A percentile compares a stretch with the other conserved stretches of the same genome.
These are phyloP conservation scores for Micromussa lordhowensis DNA, from an alignment of 92 coral and sea anemone genomes.

Conservation along the genomic window DNA sequence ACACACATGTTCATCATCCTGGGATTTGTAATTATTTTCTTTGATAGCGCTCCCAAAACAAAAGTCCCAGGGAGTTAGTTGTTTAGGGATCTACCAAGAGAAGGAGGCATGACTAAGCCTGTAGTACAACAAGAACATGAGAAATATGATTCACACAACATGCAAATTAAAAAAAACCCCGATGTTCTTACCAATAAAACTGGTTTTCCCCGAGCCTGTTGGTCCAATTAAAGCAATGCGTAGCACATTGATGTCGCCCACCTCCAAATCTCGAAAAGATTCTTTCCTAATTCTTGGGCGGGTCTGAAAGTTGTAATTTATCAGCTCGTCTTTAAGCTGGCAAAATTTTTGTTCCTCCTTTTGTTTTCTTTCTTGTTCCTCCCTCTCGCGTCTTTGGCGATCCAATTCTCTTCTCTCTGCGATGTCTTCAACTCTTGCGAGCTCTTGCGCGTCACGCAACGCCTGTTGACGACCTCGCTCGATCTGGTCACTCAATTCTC, in stretches of 20 bases:
- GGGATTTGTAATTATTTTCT: no score
- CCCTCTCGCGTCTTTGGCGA: constrained; percentile 29
- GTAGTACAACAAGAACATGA: no score
- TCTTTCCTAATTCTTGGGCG: constrained; percentile 43
- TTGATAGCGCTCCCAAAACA: no score
- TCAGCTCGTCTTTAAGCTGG: constrained; percentile 45
- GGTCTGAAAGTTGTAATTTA: constrained; percentile 70
- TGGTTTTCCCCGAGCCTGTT: constrained; percentile 86
- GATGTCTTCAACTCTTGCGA: constrained; percentile 12
- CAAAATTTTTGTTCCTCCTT: constrained; percentile 30
- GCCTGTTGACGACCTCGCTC: constrained; percentile 25
- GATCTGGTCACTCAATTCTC: constrained; percentile 47
- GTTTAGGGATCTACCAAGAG: no score
- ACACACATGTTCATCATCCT: no score
- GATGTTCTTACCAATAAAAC: constrained; percentile 81
- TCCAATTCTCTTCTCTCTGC: constrained; percentile 20
- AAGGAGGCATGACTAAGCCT: no score
- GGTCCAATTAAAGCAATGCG: constrained; percentile 85
- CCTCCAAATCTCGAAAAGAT: constrained; percentile 57
- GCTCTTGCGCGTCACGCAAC: constrained; percentile 40
- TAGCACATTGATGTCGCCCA: constrained; percentile 66
- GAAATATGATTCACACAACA: no score
- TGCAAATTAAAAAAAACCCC: neutral
- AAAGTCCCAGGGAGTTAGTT: no score
- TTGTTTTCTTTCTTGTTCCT: constrained; percentile 46